Evolutionary conservation across 2,888 invertebrate genomes (phyloP).

Genomic region (Agrypnus murinus): DNA sequence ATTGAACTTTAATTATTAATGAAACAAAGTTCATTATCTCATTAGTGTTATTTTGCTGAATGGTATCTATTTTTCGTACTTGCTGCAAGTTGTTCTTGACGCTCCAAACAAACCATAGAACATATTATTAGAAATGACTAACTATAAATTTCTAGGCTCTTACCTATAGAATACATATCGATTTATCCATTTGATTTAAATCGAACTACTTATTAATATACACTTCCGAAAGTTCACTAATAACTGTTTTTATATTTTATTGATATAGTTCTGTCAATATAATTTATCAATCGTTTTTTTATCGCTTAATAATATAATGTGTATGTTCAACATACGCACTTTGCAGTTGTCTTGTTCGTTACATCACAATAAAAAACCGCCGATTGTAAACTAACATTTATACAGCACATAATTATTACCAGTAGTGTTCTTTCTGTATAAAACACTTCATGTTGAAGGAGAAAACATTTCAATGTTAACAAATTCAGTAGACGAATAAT

Average conservation of each 20-base stretch:
- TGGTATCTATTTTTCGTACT: too few relatives aligned
- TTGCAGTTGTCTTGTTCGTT: constrained; percentile 14
- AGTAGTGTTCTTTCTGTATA: background rate
- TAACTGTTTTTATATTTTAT: background rate
- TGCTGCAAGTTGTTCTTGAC: too few relatives aligned
- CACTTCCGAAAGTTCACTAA: constrained; percentile 34
- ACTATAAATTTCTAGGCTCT: constrained; percentile 49
- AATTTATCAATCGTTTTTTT: background rate
- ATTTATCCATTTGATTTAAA: constrained; percentile 63
- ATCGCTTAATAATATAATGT: background rate
- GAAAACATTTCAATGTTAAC: background rate
- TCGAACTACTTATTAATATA: constrained; percentile 29
- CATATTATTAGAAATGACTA: too few relatives aligned
- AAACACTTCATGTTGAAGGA: background rate
- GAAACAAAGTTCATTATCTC: background rate
- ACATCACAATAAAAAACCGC: constrained; percentile 6
- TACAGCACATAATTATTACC: background rate
- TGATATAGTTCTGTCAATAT: too few relatives aligned
- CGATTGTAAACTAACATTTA: background rate
- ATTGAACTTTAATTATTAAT: too few relatives aligned
- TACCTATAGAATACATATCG: constrained; percentile 70
- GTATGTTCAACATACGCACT: background rate
- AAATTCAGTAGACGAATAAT: too few relatives aligned
- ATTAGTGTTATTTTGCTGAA: background rate
- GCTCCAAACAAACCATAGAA: background rate